Evolutionary conservation across 2,113 vertebrate genomes (phyloP), one percentile per base, ranked within the genome.

Genomic region (Empidonax traillii): DNA sequence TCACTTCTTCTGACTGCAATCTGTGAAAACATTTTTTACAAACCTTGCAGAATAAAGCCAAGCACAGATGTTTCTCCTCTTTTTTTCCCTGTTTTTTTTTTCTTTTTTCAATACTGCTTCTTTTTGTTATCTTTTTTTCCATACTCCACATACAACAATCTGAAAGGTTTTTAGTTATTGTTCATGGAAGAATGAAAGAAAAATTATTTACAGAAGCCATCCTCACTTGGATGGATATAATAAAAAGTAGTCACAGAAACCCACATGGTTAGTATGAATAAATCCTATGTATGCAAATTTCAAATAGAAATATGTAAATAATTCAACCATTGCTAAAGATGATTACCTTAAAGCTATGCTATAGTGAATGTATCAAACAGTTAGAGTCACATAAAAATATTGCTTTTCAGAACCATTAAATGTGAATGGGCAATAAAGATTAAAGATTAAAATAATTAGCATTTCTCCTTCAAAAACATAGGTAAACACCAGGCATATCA

Each of bases 1-100:
- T 93, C 81, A 83, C 80, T 85, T 28, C 52, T 87, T 89, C 89
- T 95, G 66, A 82, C 59, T 87, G 59, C 62, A 94, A 58, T 85
- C 66, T 87, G 28, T 89, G 24, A 94, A 94, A 87, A 47, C 0
- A 0, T 51, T 91, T 94, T 94, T 74, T 31, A 68, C 35, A 66
- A 95, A 94, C 52, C 56, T 85, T 85, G 33, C 7, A 72, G 73
- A 72, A 89, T 89, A 85, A 91, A 85, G 24, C 23, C 28, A 78
- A 86, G 49, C n/a, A 72, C 39, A 81, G 56, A 44, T 81, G 33
- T 67, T 83, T 56, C 24, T 76, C 68, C 68, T n/a, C n/a, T 49
- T 27, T 12, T 28, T 21, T n/a, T 7, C 30, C 14, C 10, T 22
- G 25, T 62, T 8, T 13, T 8, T 23, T 22, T 56, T 10, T n/a